Evolutionary conservation across 2,113 vertebrate genomes (phyloP), one percentile per base, ranked within the genome.

Genomic region (Xenopus laevis): DNA sequence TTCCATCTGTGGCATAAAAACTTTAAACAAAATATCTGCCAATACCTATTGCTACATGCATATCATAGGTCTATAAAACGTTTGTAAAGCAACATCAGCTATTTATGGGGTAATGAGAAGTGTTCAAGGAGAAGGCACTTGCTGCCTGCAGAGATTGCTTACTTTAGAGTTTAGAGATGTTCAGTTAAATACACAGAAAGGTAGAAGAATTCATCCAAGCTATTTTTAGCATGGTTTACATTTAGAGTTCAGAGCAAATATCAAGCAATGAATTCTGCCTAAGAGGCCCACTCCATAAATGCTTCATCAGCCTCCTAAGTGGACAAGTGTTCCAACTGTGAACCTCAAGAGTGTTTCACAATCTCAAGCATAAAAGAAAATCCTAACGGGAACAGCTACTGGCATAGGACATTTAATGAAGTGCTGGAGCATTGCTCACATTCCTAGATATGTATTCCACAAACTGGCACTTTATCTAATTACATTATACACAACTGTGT

Each of bases 171-270:
- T 65, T 46, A 46, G 63, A 33, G 27, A 40, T 63, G 21, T 46
- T 46, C 40, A 65, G 44, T 18, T 46, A 50, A 50, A 45, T 65
- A n/a, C 27, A 65, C 63, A 65, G 23, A 65, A 18, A 45, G 63
- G 33, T 62, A 23, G 21, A 45, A 65, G 18, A 46, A 65, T 65
- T 46, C 63, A n/a, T 17, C 23, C 16, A 65, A 45, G 63, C n/a
- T 65, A 65, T 65, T 65, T 65, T 65, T 65, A 65, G 63, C 16
- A 16, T 33, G 7, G 63, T 45, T 45, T 45, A 65, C 33, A 40
- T 40, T 40, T 40, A 9, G 23, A 27, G 23, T 27, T 27, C 23
- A 27, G 23, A 27, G 4, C 23, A 2, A 27, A 27, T 27, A 27
- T 27, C 63, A 40, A 65, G 40, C 40, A 65, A 20, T 46, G 40